A percentile compares a stretch with the other conserved stretches of the same genome.
phyloP scores from a whole-genome alignment of 2,888 invertebrate species.

The Yponomeuta evonymella region DNA sequence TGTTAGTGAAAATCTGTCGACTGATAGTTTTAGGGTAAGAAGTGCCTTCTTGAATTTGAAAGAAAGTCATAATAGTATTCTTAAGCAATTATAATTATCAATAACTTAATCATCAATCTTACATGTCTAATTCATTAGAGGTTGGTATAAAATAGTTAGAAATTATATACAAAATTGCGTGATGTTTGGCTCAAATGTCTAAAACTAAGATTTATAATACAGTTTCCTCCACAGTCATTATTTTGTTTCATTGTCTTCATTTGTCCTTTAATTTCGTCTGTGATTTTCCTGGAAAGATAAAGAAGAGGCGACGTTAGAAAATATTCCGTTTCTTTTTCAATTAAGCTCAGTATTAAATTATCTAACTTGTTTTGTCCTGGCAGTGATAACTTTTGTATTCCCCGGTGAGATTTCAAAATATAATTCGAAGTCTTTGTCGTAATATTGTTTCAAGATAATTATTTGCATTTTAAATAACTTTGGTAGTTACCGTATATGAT shows the following conservation, averaged over 20 bases:
- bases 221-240: slow-evolving; percentile 26
- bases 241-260: slow-evolving; percentile 34
- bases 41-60: not conserved
- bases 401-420: too few species aligned
- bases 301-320: slow-evolving; percentile 5
- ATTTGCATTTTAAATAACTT: too few species aligned
- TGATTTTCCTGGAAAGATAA: slow-evolving; percentile 57
- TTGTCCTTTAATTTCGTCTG: slow-evolving; percentile 65
- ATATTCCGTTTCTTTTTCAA: not conserved
- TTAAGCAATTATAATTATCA: not conserved
- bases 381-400: too few species aligned
- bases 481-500: too few species aligned
- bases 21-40: not conserved
- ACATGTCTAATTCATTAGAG: slow-evolving; percentile 1
- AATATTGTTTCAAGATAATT: too few species aligned
- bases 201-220: slow-evolving; percentile 22
- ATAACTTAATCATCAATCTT: slow-evolving; percentile 4
- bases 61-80: not conserved
- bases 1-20: too few species aligned
- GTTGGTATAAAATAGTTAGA: slow-evolving; percentile 17
- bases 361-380: too few species aligned
- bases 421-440: too few species aligned
- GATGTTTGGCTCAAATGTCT: slow-evolving; percentile 43
- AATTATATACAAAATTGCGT: slow-evolving; percentile 27
- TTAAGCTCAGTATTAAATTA: not conserved